Conservation (phyloP, 2,797 vertebrate species). For the Artibeus lituratus region DNA sequence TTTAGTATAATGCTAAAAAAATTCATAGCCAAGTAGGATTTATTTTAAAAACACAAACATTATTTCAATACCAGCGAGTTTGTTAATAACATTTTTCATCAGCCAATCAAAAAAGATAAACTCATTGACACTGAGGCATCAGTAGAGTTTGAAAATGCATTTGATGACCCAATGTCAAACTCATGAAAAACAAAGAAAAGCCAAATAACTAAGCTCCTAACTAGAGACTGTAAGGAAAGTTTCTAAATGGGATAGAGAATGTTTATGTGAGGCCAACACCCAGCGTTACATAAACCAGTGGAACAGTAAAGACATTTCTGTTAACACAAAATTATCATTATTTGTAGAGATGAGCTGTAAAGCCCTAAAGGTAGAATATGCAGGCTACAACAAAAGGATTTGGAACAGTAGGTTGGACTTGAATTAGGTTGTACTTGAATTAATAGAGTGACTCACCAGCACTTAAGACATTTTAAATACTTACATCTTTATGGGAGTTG, state of each 20-base stretch:
- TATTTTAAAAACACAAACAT: slow-evolving; percentile 5
- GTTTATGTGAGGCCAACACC: neutral
- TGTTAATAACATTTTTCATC: neutral
- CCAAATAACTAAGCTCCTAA: neutral
- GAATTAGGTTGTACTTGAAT: neutral
- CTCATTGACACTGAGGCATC: neutral
- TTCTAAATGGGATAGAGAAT: neutral
- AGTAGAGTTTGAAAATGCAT: neutral
- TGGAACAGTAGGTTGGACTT: neutral
- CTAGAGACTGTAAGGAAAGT: neutral
- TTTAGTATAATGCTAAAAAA: neutral
- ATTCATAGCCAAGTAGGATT: neutral
- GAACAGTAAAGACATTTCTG: neutral
- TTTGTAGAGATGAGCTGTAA: neutral
- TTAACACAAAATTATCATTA: neutral
- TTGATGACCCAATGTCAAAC: neutral
- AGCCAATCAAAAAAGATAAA: neutral
- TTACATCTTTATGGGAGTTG: neutral
- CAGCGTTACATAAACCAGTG: neutral
- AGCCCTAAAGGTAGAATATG: neutral
- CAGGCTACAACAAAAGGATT: neutral
- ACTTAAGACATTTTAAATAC: neutral
- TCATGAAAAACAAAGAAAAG: neutral
- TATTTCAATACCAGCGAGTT: neutral
- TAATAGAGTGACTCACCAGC: neutral